A percentile compares a stretch with the other conserved stretches of the same genome.
phyloP scores from a whole-genome alignment of 2,797 vertebrate species.

The Sebastes diaconus region DNA sequence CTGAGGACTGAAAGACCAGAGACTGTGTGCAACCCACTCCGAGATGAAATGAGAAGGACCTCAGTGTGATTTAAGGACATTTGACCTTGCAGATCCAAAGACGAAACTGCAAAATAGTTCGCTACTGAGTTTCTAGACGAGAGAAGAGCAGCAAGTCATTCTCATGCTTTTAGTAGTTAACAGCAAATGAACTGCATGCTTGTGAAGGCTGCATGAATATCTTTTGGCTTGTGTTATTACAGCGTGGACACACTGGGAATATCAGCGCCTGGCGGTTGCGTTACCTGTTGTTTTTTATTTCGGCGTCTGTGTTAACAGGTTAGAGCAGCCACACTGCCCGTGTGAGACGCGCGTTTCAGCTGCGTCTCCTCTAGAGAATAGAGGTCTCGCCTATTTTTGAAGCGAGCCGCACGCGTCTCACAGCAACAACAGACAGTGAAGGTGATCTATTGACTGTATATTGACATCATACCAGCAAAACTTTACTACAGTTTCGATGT shows the following conservation, averaged over 20 bases:
- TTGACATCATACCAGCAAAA: no score
- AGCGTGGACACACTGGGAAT: no score
- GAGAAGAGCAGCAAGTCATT: not conserved
- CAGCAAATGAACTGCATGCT: slow-evolving; percentile 21
- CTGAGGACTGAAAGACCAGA: slow-evolving; percentile 29
- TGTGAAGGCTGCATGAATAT: slow-evolving; percentile 4
- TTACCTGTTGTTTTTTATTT: no score
- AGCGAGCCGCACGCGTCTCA: fast-evolving
- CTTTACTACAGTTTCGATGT: no score
- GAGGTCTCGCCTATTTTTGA: no score
- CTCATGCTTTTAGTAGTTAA: not conserved
- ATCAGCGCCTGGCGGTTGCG: fast-evolving
- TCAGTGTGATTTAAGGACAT: not conserved
- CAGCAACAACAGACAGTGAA: no score
- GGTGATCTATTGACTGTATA: no score
- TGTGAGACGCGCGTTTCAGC: fast-evolving
- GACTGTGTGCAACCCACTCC: not conserved
- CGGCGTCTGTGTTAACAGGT: no score
- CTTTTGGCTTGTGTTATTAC: not conserved
- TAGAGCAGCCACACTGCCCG: no score
- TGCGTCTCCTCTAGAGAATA: no score
- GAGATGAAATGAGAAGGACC: not conserved
- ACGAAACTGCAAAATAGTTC: not conserved
- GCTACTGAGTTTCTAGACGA: not conserved
- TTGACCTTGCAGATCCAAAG: not conserved